A percentile compares a stretch with the other conserved stretches of the same genome.
These are phyloP conservation scores for Habropoda laboriosa DNA, from an alignment of 1,140 invertebrate genomes.

Conservation along the genomic window DNA sequence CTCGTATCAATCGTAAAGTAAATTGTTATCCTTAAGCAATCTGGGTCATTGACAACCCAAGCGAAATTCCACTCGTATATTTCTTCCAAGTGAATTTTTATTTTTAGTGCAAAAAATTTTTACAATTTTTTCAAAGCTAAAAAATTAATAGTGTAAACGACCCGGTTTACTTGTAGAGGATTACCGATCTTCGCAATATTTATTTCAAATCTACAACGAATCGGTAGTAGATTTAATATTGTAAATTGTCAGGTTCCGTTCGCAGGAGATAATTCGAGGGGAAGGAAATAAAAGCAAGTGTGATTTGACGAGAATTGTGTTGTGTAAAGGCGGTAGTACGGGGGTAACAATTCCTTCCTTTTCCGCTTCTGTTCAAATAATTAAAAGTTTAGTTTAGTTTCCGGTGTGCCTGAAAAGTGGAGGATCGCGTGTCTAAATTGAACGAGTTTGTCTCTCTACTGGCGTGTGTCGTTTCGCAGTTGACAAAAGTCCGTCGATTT, in stretches of 20 bases:
- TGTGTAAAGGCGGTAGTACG: neutral
- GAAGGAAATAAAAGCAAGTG: neutral
- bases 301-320: neutral
- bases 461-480: slow-evolving; percentile 41
- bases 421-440: slow-evolving; percentile 6
- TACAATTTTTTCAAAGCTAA: no score
- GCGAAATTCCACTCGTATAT: no score
- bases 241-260: neutral
- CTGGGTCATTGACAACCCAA: no score
- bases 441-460: slow-evolving; percentile 17
- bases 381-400: slow-evolving; percentile 51
- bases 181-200: no score
- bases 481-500: slow-evolving; percentile 50
- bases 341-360: neutral
- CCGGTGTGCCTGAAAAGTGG: neutral
- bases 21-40: no score
- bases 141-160: no score
- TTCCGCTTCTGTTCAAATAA: slow-evolving; percentile 6
- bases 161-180: no score
- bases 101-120: no score
- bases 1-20: no score
- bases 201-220: no score
- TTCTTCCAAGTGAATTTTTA: no score
- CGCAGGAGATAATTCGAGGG: neutral
- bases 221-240: no score